A percentile compares a stretch with the other conserved stretches of the same genome.
These are phyloP conservation scores for Melanargia galathea DNA, from an alignment of 2,888 invertebrate species.

Conservation along the genomic window DNA sequence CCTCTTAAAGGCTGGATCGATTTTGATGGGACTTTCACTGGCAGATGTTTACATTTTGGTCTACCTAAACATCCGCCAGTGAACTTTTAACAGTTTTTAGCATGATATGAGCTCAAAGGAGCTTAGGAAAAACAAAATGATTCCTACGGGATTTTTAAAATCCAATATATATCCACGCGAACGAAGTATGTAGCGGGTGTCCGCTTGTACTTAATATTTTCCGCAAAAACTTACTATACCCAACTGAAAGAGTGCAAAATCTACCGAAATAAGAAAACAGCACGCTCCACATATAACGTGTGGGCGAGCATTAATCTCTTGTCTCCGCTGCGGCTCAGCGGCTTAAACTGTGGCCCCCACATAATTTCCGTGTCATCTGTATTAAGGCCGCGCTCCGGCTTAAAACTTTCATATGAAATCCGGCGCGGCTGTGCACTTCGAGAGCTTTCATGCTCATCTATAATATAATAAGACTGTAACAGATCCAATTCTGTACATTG, in stretches of 20 bases:
- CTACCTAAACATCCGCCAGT: no score
- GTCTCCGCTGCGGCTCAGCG: slow-evolving; percentile 2
- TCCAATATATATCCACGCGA: no score
- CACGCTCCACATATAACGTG: slow-evolving; percentile 17
- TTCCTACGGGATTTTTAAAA: no score
- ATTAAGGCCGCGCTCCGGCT: slow-evolving; percentile 4
- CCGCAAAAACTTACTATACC: background rate
- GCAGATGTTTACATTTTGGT: no score
- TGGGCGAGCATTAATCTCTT: slow-evolving; percentile 10
- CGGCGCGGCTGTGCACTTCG: slow-evolving; percentile 14
- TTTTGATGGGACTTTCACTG: no score
- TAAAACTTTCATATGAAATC: slow-evolving; percentile 16
- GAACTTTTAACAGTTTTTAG: no score
- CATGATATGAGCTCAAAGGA: no score
- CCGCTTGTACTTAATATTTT: background rate
- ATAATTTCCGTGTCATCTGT: slow-evolving; percentile 24
- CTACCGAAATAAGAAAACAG: slow-evolving; percentile 12
- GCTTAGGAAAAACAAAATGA: no score
- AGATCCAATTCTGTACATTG: no score
- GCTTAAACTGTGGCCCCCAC: slow-evolving; percentile 20
- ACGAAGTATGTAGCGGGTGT: background rate
- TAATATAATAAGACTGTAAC: background rate
- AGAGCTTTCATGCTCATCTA: background rate
- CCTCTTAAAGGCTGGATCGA: no score
- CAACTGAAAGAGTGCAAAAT: slow-evolving; percentile 3